Evolutionary conservation across 1,140 invertebrate genomes (phyloP).

Genomic region (Dinoponera quadriceps): DNA sequence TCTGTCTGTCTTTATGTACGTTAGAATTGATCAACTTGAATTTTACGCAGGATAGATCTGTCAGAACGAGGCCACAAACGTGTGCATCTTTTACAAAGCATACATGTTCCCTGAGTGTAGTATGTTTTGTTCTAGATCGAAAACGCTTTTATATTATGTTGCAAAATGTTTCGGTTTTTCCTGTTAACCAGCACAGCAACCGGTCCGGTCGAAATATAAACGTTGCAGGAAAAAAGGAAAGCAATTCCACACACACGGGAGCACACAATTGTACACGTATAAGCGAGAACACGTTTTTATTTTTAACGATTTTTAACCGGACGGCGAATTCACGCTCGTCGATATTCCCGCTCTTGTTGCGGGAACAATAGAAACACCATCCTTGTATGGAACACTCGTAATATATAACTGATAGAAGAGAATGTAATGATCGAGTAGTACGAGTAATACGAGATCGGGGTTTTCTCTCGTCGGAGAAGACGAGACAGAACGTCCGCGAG

Average conservation of each 20-base stretch:
- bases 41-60: not conserved
- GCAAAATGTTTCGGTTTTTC: constrained; percentile 7
- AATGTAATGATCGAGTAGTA: not conserved
- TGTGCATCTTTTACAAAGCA: not conserved
- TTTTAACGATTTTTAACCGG: not conserved
- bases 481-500: not conserved
- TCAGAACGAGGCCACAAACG: not conserved
- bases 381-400: not conserved
- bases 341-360: not conserved
- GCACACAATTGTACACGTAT: not conserved
- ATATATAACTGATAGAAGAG: not conserved
- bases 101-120: not conserved
- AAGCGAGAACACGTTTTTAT: not conserved
- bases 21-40: not conserved
- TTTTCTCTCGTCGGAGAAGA: no score
- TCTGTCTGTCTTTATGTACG: not conserved
- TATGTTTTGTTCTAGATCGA: not conserved
- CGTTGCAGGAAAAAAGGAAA: not conserved
- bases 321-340: no score
- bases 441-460: no score
- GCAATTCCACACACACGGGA: not conserved
- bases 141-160: constrained; percentile 13
- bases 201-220: not conserved
- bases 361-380: not conserved
- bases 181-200: not conserved